phyloP scores from a whole-genome alignment of 2,888 invertebrate genomes.

The Trichogramma dendrolimi region DNA sequence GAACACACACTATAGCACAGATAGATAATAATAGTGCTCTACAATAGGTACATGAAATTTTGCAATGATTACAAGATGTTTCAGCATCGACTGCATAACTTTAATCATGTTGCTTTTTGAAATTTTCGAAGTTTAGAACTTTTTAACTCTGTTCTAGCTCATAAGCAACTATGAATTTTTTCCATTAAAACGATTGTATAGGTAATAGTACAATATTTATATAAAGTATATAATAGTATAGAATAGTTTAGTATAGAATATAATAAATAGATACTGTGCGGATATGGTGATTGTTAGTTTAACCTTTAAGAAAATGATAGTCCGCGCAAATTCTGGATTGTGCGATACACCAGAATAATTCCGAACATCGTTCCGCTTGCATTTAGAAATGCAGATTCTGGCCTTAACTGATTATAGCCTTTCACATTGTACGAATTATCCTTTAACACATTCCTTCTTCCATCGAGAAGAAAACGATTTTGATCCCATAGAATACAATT shows the following conservation, averaged over 20 bases:
- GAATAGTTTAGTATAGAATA: constrained; percentile 17
- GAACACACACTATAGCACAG: constrained; percentile 35
- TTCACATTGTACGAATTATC: constrained; percentile 20
- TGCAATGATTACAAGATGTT: constrained; percentile 36
- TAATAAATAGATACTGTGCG: constrained; percentile 30
- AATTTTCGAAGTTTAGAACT: not conserved
- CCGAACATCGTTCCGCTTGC: not conserved
- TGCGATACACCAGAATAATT: not conserved
- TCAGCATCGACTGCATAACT: not conserved
- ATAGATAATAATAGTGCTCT: constrained; percentile 43
- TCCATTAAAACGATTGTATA: too few relatives aligned
- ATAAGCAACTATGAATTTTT: constrained; percentile 18
- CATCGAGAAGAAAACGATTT: constrained; percentile 40
- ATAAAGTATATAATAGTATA: constrained; percentile 17
- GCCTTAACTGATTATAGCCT: not conserved
- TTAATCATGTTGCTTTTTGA: constrained; percentile 1
- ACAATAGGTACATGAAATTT: constrained; percentile 41
- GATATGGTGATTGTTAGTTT: constrained; percentile 26
- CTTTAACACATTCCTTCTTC: constrained; percentile 27
- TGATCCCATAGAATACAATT: constrained; percentile 48
- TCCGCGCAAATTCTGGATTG: constrained; percentile 14
- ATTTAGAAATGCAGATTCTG: not conserved
- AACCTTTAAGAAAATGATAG: constrained; percentile 23
- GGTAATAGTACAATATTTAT: constrained; percentile 2
- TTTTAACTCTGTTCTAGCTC: not conserved